Conservation (phyloP, 2,113 vertebrate species). For the Bos indicus region DNA sequence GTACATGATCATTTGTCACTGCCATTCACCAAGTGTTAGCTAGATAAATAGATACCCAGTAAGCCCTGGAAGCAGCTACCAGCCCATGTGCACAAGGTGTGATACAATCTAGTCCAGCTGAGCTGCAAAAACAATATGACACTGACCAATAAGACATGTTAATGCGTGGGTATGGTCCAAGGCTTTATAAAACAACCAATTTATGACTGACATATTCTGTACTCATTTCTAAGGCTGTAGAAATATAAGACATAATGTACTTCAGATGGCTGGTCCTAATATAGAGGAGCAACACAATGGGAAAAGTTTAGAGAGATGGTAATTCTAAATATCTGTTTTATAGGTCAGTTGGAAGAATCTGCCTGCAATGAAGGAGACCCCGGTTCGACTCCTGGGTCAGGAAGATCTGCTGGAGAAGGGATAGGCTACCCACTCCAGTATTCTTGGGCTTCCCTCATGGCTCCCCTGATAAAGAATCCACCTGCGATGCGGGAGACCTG, state of each 20-base stretch:
- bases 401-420: neutral
- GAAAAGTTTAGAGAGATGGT: neutral
- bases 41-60: neutral
- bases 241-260: neutral
- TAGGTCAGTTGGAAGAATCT: neutral
- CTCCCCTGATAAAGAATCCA: neutral
- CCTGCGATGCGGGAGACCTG: neutral
- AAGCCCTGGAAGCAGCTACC: neutral
- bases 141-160: neutral
- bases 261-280: neutral
- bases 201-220: neutral
- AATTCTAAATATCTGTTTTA: neutral
- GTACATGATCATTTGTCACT: conserved; percentile 40
- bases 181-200: neutral
- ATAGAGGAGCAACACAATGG: neutral
- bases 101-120: neutral
- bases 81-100: neutral
- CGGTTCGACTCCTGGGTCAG: neutral
- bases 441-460: neutral
- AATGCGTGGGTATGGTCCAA: neutral
- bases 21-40: conserved; percentile 31
- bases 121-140: neutral
- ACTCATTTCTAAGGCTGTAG: neutral
- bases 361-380: neutral
- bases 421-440: neutral